phyloP scores from a whole-genome alignment of 2,888 invertebrate species.

The Podabrus alpinus region DNA sequence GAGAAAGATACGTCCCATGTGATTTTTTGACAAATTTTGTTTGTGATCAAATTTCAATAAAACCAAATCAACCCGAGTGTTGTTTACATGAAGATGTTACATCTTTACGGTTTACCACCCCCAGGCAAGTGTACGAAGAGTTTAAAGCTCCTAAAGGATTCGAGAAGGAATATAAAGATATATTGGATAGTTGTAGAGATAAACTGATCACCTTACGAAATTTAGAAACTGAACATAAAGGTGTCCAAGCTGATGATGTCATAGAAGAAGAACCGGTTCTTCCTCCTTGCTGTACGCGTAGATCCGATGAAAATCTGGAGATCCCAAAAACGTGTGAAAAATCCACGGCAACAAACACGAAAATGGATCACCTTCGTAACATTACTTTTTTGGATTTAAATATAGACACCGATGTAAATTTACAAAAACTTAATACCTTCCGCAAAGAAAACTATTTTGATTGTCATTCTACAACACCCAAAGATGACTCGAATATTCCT shows the following conservation, averaged over 20 bases:
- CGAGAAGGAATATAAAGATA: background rate
- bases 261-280: background rate
- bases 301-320: background rate
- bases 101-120: background rate
- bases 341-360: background rate
- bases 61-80: background rate
- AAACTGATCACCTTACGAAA: background rate
- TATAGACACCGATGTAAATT: background rate
- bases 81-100: background rate
- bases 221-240: background rate
- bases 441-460: slow-evolving; percentile 63
- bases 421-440: slow-evolving; percentile 53
- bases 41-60: too few relatives aligned
- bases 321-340: background rate
- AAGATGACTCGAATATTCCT: slow-evolving; percentile 36
- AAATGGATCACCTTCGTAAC: background rate
- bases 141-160: background rate
- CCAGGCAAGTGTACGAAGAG: background rate
- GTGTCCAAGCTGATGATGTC: background rate
- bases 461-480: slow-evolving; percentile 60
- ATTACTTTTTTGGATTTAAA: background rate
- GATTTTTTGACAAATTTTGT: background rate
- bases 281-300: background rate
- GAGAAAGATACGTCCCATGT: background rate
- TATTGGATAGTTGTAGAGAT: background rate